Base-by-base conservation (phyloP, 2,113 vertebrate genomes). In the Tetrax tetrax region DNA sequence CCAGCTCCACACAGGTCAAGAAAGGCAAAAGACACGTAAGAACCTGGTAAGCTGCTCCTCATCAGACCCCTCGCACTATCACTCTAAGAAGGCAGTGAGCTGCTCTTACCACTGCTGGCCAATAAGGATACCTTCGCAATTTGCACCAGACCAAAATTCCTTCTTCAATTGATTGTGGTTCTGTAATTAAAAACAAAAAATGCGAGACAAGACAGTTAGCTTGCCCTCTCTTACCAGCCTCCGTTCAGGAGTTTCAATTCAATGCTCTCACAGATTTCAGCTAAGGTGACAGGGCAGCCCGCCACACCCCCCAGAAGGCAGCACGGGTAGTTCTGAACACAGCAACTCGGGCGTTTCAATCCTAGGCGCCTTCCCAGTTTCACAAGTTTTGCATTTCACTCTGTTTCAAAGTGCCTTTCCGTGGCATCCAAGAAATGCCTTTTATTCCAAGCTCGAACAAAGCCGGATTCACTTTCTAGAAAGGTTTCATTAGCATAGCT, bases 111-210 rank as follows among this genome's bases (percentile, higher is more conserved):
- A 98, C 96, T 2, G 98, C 97, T 31, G 98, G 98, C 98, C 98
- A 98, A 47, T 98, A 98, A 0, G 98, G 98, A 4, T 97, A 98
- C 14, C 97, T 96, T n/a, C 96, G 87, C 75, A 98, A 83, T 60
- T 98, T 98, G 97, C 98, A 98, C 98, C 98, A 98, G 43, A 98
- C 98, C 88, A 98, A 83, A 83, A 96, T 96, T 74, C 98, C 98
- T 15, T 91, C 88, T 90, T 98, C 94, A 31, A 98, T 97, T 3
- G 96, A 53, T 27, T 96, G 92, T 14, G 97, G 95, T 33, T 98
- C 98, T 98, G 29, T 11, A 27, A 69, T 3, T n/a, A 17, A 91
- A 83, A 77, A 81, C 0, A 80, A 29, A 63, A 61, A 12, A 21
- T 21, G 28, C 0, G 4, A 59, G 37, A n/a, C 14, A 22, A 65